phyloP scores from a whole-genome alignment of 2,888 invertebrate species.

The Junonia oenone region DNA sequence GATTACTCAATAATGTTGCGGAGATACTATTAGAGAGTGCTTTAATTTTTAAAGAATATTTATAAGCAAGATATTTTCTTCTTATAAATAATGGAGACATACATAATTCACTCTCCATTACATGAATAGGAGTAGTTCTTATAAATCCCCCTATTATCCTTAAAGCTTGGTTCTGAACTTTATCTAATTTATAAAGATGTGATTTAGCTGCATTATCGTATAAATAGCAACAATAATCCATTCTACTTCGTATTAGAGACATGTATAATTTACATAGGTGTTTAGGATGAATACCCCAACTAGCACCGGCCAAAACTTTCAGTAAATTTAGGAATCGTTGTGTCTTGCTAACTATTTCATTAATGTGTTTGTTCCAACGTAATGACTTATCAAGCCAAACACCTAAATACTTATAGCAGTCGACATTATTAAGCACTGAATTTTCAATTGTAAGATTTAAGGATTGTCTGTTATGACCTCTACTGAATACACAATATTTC shows the following conservation, averaged over 20 bases:
- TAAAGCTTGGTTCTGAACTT: slow-evolving; percentile 2
- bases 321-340: neutral
- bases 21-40: no score
- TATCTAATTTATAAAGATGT: slow-evolving; percentile 5
- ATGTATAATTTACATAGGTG: slow-evolving; percentile 7
- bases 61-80: neutral
- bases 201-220: neutral
- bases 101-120: slow-evolving; percentile 4
- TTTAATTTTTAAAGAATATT: slow-evolving; percentile 3
- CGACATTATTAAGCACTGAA: neutral
- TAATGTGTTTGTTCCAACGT: no score
- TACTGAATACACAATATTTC: neutral
- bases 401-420: slow-evolving; percentile 1
- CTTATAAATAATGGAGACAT: neutral
- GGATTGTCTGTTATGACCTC: neutral
- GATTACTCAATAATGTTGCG: no score
- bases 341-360: neutral
- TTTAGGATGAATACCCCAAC: slow-evolving; percentile 9
- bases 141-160: slow-evolving; percentile 1
- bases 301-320: slow-evolving; percentile 1
- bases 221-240: slow-evolving; percentile 4
- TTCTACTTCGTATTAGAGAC: slow-evolving; percentile 1
- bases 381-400: neutral
- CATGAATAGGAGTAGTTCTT: slow-evolving; percentile 5
- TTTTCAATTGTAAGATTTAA: neutral